Conservation (phyloP, 2,113 vertebrate species). For the Callorhinus ursinus region DNA sequence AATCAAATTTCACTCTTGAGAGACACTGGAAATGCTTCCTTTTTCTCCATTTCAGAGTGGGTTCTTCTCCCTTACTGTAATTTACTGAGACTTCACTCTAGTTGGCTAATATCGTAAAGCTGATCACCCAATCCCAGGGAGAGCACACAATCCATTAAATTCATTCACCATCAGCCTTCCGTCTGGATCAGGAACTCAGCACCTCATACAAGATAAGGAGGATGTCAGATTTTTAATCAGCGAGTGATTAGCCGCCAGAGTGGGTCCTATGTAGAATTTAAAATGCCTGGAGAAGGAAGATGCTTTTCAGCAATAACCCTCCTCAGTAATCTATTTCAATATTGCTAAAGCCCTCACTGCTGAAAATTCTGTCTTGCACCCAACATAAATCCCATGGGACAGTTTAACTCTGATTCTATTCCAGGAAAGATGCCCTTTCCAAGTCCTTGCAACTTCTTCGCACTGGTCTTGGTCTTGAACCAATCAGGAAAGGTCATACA, state of each 20-base stretch:
- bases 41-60: not conserved
- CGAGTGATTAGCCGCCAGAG: not conserved
- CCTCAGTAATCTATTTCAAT: conserved; percentile 26
- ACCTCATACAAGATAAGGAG: not conserved
- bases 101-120: not conserved
- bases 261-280: not conserved
- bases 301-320: not conserved
- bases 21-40: conserved; percentile 36
- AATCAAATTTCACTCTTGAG: conserved; percentile 63
- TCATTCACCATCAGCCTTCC: not conserved
- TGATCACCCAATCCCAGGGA: not conserved
- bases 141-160: not conserved
- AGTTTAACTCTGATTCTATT: not conserved
- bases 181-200: not conserved
- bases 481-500: not conserved
- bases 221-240: conserved; percentile 26
- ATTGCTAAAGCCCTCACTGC: not conserved
- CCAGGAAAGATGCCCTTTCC: conserved; percentile 17
- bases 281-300: not conserved
- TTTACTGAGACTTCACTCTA: not conserved
- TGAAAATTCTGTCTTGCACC: not conserved
- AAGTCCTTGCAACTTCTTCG: not conserved
- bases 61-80: not conserved
- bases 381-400: not conserved
- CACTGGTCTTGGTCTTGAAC: not conserved